Evolutionary conservation across 2,888 invertebrate genomes (phyloP).

Genomic region (Hartigia nigra): DNA sequence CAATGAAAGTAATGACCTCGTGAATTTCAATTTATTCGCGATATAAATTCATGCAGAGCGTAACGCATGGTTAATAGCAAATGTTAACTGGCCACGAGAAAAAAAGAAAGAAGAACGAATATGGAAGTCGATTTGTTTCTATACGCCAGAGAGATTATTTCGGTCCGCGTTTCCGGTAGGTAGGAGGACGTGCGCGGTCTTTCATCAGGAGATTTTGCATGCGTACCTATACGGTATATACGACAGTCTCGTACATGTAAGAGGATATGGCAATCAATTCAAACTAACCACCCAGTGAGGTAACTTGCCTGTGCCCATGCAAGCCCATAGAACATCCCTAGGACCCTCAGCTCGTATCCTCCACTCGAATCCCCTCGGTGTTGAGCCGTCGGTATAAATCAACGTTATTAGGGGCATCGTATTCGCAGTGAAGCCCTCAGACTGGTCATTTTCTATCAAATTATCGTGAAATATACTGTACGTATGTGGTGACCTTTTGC

Average conservation of each 20-base stretch:
- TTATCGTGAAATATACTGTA: slow-evolving; percentile 56
- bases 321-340: slow-evolving; percentile 27
- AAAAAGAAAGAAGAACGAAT: neutral
- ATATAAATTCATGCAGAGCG: neutral
- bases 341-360: slow-evolving; percentile 35
- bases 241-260: slow-evolving; percentile 51
- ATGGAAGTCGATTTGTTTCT: neutral
- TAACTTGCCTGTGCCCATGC: slow-evolving; percentile 45
- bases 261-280: slow-evolving; percentile 64
- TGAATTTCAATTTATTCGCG: neutral
- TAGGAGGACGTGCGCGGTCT: neutral
- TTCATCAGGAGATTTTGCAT: slow-evolving; percentile 13
- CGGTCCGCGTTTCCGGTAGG: slow-evolving; percentile 4
- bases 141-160: neutral
- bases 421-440: slow-evolving; percentile 52
- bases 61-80: neutral
- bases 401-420: slow-evolving; percentile 64
- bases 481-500: neutral
- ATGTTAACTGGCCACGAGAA: neutral
- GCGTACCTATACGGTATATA: slow-evolving; percentile 35
- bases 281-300: slow-evolving; percentile 59
- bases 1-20: neutral
- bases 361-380: slow-evolving; percentile 42
- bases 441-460: slow-evolving; percentile 63
- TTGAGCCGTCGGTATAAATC: slow-evolving; percentile 61